Evolutionary conservation across 2,888 invertebrate genomes (phyloP), one percentile per base, ranked within the genome.

Genomic region (Xestoiulus laeticollis): DNA sequence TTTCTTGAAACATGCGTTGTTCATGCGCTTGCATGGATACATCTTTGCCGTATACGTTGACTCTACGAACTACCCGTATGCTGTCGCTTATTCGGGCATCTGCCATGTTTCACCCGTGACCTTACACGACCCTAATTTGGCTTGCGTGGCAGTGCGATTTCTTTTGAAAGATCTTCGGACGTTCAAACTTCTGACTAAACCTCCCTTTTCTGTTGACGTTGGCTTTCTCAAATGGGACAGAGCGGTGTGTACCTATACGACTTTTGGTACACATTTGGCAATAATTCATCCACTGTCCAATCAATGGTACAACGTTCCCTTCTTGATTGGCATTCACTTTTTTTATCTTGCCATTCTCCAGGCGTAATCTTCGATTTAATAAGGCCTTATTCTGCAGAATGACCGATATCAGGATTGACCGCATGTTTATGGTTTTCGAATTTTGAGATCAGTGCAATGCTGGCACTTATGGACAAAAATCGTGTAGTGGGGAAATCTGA

Each of bases 231-330:
- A 78, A 78, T 78, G 78, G 78, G 16, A 78, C 16, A 68, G 59
- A 78, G 78, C 78, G 14, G 78, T 78, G 78, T 8, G 78, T 30
- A 78, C 16, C 78, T 78, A 32, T 26, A 68, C 2, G 22, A 68
- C 10, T 12, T 68, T 68, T 4, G 78, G 12, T 30, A 78, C 78
- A 78, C 78, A 30, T 30, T 78, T 78, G 78, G 78, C 78, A 78
- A 78, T 78, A 78, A 78, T 78, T 78, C 78, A 78, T 78, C 16
- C 16, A 78, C 30, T 78, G 78, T 78, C 26, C 78, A 78, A 78
- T 78, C 78, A 78, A 78, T 78, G 78, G 78, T 78, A 78, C 30
- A 78, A 78, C 30, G 78, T 78, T 78, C 78, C 78, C 78, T 78
- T 14, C 78, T 30, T 78, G 30, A 78, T 78, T 78, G 30, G 26